phyloP scores from a whole-genome alignment of 1,140 invertebrate species.

The Pteromalus puparum region DNA sequence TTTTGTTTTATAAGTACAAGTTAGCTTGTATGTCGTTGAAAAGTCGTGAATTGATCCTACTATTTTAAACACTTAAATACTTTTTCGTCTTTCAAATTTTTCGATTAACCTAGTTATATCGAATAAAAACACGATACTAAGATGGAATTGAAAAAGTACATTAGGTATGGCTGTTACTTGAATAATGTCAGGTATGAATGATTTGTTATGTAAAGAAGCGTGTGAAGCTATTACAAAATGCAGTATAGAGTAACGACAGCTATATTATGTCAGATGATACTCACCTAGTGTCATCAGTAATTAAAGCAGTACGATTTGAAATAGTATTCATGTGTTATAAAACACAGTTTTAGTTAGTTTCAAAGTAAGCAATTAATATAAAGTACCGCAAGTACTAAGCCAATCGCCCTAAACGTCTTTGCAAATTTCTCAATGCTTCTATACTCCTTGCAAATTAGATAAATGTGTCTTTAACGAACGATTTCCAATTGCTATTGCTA shows the following conservation, averaged over 20 bases:
- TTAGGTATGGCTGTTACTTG: slow-evolving; percentile 39
- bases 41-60: slow-evolving; percentile 23
- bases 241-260: slow-evolving; percentile 22
- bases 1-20: slow-evolving; percentile 39
- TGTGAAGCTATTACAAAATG: slow-evolving; percentile 12
- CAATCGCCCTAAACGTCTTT: slow-evolving; percentile 13
- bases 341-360: slow-evolving; percentile 39
- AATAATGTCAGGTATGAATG: slow-evolving; percentile 41
- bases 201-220: slow-evolving; percentile 36
- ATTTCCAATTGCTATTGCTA: slow-evolving; percentile 18
- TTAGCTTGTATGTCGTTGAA: slow-evolving; percentile 21
- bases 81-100: slow-evolving; percentile 31
- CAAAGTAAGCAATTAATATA: slow-evolving; percentile 24
- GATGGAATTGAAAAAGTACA: slow-evolving; percentile 49
- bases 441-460: slow-evolving; percentile 25
- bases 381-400: slow-evolving; percentile 21
- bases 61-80: slow-evolving; percentile 28
- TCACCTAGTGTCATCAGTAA: neutral
- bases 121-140: slow-evolving; percentile 37
- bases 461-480: slow-evolving; percentile 31
- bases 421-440: slow-evolving; percentile 21
- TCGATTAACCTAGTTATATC: slow-evolving; percentile 28
- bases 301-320: slow-evolving; percentile 4
- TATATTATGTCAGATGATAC: slow-evolving; percentile 27
- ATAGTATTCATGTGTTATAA: slow-evolving; percentile 40